A percentile compares a stretch with the other conserved stretches of the same genome.
These are phyloP conservation scores for Epistrophe grossulariae DNA, from an alignment of 2,888 invertebrate genomes.

Conservation along the genomic window DNA sequence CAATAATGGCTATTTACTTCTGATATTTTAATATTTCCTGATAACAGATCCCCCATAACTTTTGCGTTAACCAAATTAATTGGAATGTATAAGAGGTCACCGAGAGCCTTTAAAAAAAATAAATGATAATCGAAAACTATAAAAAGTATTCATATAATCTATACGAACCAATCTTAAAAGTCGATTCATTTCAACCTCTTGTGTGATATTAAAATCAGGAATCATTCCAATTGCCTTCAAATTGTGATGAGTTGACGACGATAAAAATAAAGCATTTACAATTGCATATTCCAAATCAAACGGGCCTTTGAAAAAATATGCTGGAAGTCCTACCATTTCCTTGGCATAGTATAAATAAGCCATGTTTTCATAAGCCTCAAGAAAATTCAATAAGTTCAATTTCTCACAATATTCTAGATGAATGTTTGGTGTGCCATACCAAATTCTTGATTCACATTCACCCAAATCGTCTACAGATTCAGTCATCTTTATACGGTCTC, in stretches of 20 bases:
- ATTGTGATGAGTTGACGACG: conserved; percentile 35
- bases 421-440: neutral
- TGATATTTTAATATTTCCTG: too few relatives aligned
- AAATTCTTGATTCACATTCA: neutral
- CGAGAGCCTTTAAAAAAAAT: conserved; percentile 26
- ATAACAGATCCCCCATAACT: conserved; percentile 87
- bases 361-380: conserved; percentile 46
- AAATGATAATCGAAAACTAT: too few relatives aligned
- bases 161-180: conserved; percentile 32
- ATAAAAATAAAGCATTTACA: conserved; percentile 29
- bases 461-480: neutral
- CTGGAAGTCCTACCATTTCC: conserved; percentile 24
- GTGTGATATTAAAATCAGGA: neutral
- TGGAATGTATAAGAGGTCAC: conserved; percentile 1
- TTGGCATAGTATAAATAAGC: conserved; percentile 38
- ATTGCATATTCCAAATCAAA: conserved; percentile 16
- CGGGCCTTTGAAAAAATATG: neutral
- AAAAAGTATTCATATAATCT: too few relatives aligned
- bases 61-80: conserved; percentile 77
- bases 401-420: conserved; percentile 44
- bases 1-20: conserved; percentile 87
- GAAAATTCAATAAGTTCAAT: conserved; percentile 17
- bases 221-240: neutral
- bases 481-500: neutral
- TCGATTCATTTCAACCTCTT: conserved; percentile 17